phyloP scores from a whole-genome alignment of 2,113 vertebrate genomes.

The Mobula hypostoma region DNA sequence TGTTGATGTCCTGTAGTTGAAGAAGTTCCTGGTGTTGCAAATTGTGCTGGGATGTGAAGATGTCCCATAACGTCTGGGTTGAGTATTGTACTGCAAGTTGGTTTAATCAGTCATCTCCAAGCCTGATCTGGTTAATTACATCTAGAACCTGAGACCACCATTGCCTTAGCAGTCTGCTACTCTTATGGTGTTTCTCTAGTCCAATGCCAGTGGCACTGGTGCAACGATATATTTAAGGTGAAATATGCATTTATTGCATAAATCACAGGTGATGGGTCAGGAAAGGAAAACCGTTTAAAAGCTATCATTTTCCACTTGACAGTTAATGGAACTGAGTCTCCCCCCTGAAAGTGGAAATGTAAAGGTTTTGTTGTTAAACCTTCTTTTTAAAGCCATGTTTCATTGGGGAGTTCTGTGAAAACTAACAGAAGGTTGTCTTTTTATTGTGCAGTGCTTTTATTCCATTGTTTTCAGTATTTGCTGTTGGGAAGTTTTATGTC shows the following conservation, averaged over 20 bases:
- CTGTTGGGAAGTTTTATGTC: conserved; percentile 37
- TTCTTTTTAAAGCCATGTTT: conserved; percentile 37
- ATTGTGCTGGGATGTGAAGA: not conserved
- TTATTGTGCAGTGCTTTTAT: conserved; percentile 48
- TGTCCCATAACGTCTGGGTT: conserved; percentile 6
- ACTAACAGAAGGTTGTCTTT: conserved; percentile 36
- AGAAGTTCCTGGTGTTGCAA: not conserved
- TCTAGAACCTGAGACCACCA: not conserved
- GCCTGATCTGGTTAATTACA: not conserved
- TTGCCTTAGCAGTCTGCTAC: conserved; percentile 19
- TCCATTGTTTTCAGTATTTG: conserved; percentile 44
- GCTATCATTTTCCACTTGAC: conserved; percentile 55
- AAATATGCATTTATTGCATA: conserved; percentile 83
- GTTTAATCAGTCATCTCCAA: conserved; percentile 10
- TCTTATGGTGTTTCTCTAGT: not conserved
- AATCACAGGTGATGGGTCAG: conserved; percentile 56
- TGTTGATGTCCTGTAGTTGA: conserved; percentile 24
- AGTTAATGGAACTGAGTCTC: conserved; percentile 49
- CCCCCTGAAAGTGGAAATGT: conserved; percentile 51
- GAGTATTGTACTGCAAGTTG: conserved; percentile 28
- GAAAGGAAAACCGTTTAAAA: conserved; percentile 29
- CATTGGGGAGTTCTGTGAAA: conserved; percentile 18
- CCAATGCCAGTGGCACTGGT: not conserved
- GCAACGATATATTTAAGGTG: conserved; percentile 46
- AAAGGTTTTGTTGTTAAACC: conserved; percentile 80